Evolutionary conservation across 2,113 vertebrate genomes (phyloP), one percentile per base, ranked within the genome.

Genomic region (Choloepus hoffmanni): DNA sequence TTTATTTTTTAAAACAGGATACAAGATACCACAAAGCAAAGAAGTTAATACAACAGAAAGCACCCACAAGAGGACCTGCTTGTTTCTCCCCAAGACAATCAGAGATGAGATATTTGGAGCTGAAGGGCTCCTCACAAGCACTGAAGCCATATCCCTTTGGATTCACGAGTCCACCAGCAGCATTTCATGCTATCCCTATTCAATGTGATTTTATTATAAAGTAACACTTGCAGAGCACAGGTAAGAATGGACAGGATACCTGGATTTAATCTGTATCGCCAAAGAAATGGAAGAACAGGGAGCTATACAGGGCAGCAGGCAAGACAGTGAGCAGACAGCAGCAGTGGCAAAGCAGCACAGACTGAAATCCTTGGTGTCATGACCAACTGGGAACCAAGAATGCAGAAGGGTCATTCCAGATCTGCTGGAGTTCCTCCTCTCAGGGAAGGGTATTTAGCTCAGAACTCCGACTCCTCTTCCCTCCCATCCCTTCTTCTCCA

Each of bases 311-410:
- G 83, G 89, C 45, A 96, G 92, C 82, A 97, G 89, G 94, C 78
- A 92, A 89, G 95, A 95, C 87, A 78, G 36, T 70, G 87, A 95
- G 81, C 68, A 86, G 87, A 91, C 79, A 88, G 95, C 85, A 96
- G 95, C 89, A 84, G 83, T 94, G 93, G 95, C 97, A 93, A 96
- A 96, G 97, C 96, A 97, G 94, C 84, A 92, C 58, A 94, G 40
- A 96, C 72, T 92, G 85, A 95, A 95, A 87, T 43, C 95, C 79
- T 85, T 67, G 82, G 85, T 83, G 67, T 89, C 72, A 72, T 0
- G 11, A 95, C 77, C 50, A 72, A 70, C 81, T 79, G 90, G 77
- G 84, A 92, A 92, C 92, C 77, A 73, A 83, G 86, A 89, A 21
- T 50, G 4, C 6, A 72, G 73, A 89, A 85, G 81, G 43, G 28